Base-by-base conservation (phyloP, 2,888 invertebrate genomes). In the Caradrina kadenii region DNA sequence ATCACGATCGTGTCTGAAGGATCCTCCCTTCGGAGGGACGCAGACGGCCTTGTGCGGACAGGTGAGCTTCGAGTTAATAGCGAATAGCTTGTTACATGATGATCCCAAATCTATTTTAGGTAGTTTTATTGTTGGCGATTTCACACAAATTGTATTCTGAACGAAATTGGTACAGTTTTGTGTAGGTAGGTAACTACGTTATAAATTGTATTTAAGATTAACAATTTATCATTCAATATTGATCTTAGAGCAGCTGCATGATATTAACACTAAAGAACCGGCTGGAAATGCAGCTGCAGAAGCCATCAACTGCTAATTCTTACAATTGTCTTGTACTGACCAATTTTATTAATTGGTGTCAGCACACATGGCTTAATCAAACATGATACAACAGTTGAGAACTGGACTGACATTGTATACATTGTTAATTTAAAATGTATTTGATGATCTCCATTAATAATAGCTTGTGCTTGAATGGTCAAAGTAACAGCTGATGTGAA, bases 211-310 rank as follows among this genome's bases (percentile, higher is more conserved):
- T 53, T 22, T 45, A 22, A 35, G 1, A 67, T 54, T 35, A 53
- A n/a, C 4, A 52, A 52, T 31, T 22, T 13, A 19, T 31, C 42
- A 68, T n/a, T 11, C 42, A 50, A 13, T 1, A 13, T 67, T 50
- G 75, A 70, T 54, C 68, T 68, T 31, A 49, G 0, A 76, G 13
- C 60, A 73, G 45, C 55, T 69, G 54, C 31, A 50, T 19, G 22
- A 50, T 22, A 22, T 26, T 31, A 19, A 48, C 15, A 53, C 35
- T 52, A 5, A n/a, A 50, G 39, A 19, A 42, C 21, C 39, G 35
- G 35, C 56, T 64, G n/a, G 22, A 19, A 50, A 48, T 21, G 67
- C 71, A 72, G 74, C 62, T 76, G 72, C 21, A 22, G 8, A 11
- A 45, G 31, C 22, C 22, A 11, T 17, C 69, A 61, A 50, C 39